Conservation (phyloP, 2,113 vertebrate genomes). For the Catharus bicknelli region DNA sequence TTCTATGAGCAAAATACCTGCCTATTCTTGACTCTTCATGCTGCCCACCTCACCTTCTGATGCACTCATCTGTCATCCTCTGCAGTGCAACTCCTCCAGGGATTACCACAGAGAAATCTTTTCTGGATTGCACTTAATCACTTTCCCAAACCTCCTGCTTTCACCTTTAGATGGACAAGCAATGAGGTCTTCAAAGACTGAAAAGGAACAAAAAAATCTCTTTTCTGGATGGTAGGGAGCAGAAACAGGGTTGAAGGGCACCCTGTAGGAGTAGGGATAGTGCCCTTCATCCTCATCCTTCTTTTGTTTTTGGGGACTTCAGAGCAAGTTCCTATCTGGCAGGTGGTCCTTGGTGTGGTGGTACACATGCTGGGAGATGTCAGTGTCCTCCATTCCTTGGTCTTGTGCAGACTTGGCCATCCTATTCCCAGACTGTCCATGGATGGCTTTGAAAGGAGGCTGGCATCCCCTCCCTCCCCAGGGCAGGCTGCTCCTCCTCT, state of each 20-base stretch:
- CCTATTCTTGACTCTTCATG: background rate
- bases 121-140: background rate
- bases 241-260: background rate
- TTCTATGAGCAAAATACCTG: background rate
- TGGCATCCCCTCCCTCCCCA: background rate
- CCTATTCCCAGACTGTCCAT: background rate
- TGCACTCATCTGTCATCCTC: background rate
- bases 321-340: background rate
- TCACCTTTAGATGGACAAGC: background rate
- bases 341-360: background rate
- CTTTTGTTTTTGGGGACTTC: background rate
- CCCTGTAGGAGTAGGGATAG: background rate
- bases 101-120: background rate
- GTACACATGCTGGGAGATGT: background rate
- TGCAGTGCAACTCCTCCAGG: background rate
- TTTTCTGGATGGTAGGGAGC: background rate
- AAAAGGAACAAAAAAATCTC: background rate
- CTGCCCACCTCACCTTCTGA: background rate
- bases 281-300: background rate
- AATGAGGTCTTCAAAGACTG: background rate
- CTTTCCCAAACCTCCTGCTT: background rate
- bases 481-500: background rate
- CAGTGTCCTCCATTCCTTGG: background rate
- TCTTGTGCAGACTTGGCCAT: background rate
- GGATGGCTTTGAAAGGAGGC: accelerated